Conservation (phyloP, 2,797 vertebrate species). For the Ctenopoma kingsleyae region DNA sequence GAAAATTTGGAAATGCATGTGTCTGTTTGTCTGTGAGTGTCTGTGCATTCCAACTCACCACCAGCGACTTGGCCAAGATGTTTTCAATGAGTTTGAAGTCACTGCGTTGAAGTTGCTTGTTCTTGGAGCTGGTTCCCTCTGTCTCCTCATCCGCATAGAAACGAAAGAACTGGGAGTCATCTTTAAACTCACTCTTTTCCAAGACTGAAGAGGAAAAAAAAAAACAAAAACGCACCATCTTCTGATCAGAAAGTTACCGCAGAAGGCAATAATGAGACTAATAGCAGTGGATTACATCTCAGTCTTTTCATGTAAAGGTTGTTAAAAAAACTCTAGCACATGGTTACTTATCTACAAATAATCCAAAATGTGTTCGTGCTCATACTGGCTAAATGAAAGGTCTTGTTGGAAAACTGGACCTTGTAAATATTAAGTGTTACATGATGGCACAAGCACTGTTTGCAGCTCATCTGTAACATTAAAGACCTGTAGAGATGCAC, state of each 20-base stretch:
- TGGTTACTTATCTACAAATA: neutral
- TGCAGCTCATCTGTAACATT: slow-evolving; percentile 16
- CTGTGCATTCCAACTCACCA: slow-evolving; percentile 87
- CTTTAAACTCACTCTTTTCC: slow-evolving; percentile 99
- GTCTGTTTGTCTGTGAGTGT: neutral
- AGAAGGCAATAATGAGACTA: slow-evolving; percentile 6
- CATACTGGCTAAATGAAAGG: neutral
- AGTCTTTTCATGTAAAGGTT: neutral
- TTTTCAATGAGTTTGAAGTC: slow-evolving; percentile 98
- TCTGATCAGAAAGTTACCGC: slow-evolving; percentile 7
- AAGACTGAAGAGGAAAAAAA: slow-evolving; percentile 83
- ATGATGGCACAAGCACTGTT: neutral
- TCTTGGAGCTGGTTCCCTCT: slow-evolving; percentile 93
- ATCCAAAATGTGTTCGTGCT: neutral
- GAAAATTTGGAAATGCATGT: neutral
- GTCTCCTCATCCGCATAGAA: slow-evolving; percentile 98
- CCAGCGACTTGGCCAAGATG: slow-evolving; percentile 93
- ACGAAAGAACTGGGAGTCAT: slow-evolving; percentile 97
- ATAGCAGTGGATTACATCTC: neutral
- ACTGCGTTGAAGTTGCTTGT: slow-evolving; percentile 92
- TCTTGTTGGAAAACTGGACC: neutral
- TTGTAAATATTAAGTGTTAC: neutral
- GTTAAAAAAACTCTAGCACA: neutral
- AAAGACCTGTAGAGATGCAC: neutral
- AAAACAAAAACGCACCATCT: slow-evolving; percentile 1